phyloP scores from a whole-genome alignment of 1,140 invertebrate genomes.

The Lithobius niger region DNA sequence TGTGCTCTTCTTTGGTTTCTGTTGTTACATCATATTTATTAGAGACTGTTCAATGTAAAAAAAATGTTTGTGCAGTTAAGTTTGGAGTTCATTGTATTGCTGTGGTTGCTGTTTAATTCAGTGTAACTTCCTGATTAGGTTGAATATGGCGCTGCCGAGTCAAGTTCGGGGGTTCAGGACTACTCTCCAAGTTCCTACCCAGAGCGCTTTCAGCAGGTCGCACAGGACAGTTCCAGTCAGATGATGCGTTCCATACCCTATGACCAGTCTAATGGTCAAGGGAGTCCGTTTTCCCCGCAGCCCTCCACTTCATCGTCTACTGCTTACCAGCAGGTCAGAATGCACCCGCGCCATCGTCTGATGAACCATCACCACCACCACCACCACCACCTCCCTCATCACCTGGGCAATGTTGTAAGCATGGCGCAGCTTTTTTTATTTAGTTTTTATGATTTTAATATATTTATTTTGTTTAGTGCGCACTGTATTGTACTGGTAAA shows the following conservation, averaged over 20 bases:
- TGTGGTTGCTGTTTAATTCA: no score
- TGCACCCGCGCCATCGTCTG: conserved; percentile 40
- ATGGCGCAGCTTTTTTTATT: neutral
- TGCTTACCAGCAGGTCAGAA: conserved; percentile 32
- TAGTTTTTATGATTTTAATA: neutral
- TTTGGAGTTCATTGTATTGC: no score
- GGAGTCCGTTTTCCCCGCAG: conserved; percentile 28
- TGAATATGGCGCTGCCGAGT: neutral
- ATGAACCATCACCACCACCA: conserved; percentile 21
- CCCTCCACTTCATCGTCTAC: conserved; percentile 34
- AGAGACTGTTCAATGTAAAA: no score
- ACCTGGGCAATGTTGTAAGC: conserved; percentile 1
- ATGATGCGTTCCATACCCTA: conserved; percentile 3
- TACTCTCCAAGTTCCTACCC: conserved; percentile 1
- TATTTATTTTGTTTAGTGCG: neutral
- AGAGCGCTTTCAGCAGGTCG: neutral
- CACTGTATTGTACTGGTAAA: neutral
- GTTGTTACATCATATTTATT: no score
- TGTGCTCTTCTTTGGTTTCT: no score
- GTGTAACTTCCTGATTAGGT: no score
- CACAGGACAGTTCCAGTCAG: neutral
- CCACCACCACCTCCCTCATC: conserved; percentile 5
- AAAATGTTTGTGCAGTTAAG: no score
- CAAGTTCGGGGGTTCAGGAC: neutral
- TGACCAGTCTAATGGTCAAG: neutral